Evolutionary conservation across 2,888 invertebrate genomes (phyloP), one percentile per base, ranked within the genome.

Genomic region (Sminthurides aquaticus): DNA sequence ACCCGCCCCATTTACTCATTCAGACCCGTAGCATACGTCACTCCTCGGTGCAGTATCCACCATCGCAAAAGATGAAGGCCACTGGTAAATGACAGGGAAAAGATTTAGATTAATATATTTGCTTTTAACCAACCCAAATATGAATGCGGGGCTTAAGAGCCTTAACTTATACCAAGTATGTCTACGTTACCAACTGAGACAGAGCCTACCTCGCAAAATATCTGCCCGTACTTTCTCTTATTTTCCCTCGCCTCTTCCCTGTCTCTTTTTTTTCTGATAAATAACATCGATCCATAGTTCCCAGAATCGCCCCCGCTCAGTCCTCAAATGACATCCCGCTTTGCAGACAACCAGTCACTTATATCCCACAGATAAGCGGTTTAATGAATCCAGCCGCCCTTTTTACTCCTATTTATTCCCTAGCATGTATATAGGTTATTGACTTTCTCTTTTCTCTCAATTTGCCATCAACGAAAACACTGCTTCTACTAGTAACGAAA

Each of bases 291-390:
- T 8, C n/a, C 24, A 26, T 8, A 54, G 11, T 27, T 24, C 28
- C 57, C 57, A 57, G 28, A 57, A 57, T 18, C 57, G 25, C 26
- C 28, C 27, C 57, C 57, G 57, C 28, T 57, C n/a, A 25, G 25
- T 27, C 11, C 57, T 22, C n/a, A 22, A 11, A 20, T 28, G 11
- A 57, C 26, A 28, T 27, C 57, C 18, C 20, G 43, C 43, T 15
- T 5, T 5, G 56, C 56, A 18, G 56, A 56, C 56, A 56, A 56
- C 24, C 26, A 22, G 18, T 56, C 22, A 56, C 56, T 56, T 24
- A 22, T 24, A 5, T 18, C 5, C 8, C 43, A 34, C 15, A 34
- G 43, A 34, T 34, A 34, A 34, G 8, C 43, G 15, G 43, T 15
- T 34, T 34, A 34, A 34, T 34, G 43, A 34, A 34, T 34, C 43